phyloP scores from a whole-genome alignment of 2,888 invertebrate genomes.

The Pachycephus smyrnensis region DNA sequence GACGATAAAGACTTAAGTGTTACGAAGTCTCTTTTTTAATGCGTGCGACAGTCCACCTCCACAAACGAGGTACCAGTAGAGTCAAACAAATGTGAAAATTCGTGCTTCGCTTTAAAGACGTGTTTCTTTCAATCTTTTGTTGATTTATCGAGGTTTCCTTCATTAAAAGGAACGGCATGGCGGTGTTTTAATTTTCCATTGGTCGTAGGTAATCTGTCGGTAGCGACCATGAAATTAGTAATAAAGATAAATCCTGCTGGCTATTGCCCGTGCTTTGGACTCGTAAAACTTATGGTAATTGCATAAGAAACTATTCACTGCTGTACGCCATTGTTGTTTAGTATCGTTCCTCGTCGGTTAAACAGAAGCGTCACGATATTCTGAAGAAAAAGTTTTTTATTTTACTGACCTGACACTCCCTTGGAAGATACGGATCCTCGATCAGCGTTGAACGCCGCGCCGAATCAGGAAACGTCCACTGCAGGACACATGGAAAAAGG shows the following conservation, averaged over 20 bases:
- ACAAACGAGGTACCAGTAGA: too few species aligned
- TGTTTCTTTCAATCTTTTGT: not conserved
- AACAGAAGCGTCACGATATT: not conserved
- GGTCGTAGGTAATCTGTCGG: not conserved
- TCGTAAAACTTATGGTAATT: not conserved
- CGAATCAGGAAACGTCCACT: constrained; percentile 5
- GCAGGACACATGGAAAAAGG: not conserved
- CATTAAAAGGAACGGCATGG: not conserved
- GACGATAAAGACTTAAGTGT: not conserved
- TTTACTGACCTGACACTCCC: not conserved
- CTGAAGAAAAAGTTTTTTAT: not conserved
- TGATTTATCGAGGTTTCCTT: not conserved
- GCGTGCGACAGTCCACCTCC: not conserved
- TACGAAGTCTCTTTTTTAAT: not conserved
- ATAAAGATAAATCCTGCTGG: constrained; percentile 33
- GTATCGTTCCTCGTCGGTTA: not conserved
- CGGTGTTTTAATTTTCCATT: not conserved
- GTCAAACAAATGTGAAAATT: not conserved
- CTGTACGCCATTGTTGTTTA: not conserved
- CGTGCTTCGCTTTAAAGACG: not conserved
- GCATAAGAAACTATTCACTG: not conserved
- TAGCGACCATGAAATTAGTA: constrained; percentile 31
- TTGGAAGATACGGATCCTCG: not conserved
- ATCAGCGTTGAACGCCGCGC: not conserved
- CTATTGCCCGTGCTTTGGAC: not conserved